Percentiles rank a stretch among this genome's conserved stretches.
phyloP scores from a whole-genome alignment of 2,113 vertebrate species.

The Oncorhynchus nerka region DNA sequence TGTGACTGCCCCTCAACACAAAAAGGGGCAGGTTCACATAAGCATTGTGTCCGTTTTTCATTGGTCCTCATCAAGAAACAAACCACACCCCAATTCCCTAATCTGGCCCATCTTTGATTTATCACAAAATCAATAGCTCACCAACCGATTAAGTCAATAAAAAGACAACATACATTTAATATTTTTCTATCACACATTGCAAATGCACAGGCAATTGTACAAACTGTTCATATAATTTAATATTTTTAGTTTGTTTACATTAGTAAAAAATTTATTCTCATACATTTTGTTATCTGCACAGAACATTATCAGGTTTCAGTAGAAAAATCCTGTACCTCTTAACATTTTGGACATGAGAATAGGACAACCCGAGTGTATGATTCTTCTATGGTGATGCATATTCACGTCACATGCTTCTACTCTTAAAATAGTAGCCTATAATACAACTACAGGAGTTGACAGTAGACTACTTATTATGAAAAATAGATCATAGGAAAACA shows the following conservation, averaged over 20 bases:
- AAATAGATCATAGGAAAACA: no score
- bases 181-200: not conserved
- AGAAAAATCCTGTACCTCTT: not conserved
- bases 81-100: no score
- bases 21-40: constrained; percentile 3
- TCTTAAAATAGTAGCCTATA: not conserved
- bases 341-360: not conserved
- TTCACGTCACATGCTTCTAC: not conserved
- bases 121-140: not conserved
- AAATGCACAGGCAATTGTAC: not conserved
- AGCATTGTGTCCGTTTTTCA: constrained; percentile 52
- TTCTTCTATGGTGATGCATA: not conserved
- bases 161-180: not conserved
- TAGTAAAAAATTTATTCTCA: not conserved
- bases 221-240: not conserved
- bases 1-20: not conserved
- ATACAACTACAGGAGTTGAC: no score
- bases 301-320: not conserved
- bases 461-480: no score
- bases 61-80: constrained; percentile 30
- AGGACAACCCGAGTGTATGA: not conserved
- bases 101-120: not conserved
- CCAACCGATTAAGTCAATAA: not conserved
- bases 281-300: not conserved
- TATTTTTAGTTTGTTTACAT: not conserved